Conservation (phyloP, 2,888 invertebrate genomes). For the Cryptophagus acutangulus region DNA sequence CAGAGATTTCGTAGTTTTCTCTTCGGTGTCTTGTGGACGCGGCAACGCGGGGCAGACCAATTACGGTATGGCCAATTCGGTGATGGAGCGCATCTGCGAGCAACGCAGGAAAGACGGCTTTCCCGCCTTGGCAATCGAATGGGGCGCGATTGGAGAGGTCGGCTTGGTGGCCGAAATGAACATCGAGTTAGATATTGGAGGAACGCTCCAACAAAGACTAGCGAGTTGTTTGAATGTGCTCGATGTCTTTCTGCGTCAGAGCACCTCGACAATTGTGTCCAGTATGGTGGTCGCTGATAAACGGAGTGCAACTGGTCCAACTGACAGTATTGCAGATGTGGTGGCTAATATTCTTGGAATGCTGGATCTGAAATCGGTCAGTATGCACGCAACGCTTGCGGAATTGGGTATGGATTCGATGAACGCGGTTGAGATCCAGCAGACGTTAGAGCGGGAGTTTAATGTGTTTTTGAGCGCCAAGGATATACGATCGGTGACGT, state of each 20-base stretch:
- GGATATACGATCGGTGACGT: slow-evolving; percentile 77
- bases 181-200: slow-evolving; percentile 49
- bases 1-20: slow-evolving; percentile 82
- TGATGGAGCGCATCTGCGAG: slow-evolving; percentile 86
- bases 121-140: slow-evolving; percentile 81
- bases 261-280: slow-evolving; percentile 59
- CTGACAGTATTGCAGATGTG: slow-evolving; percentile 66
- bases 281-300: slow-evolving; percentile 88
- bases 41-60: slow-evolving; percentile 90
- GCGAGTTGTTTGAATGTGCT: slow-evolving; percentile 58
- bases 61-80: slow-evolving; percentile 86
- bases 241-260: slow-evolving; percentile 66
- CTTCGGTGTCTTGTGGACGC: slow-evolving; percentile 85
- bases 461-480: slow-evolving; percentile 81
- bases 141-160: slow-evolving; percentile 91
- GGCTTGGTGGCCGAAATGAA: slow-evolving; percentile 62
- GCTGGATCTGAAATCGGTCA: slow-evolving; percentile 62
- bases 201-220: slow-evolving; percentile 65
- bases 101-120: slow-evolving; percentile 62
- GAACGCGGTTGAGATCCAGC: slow-evolving; percentile 96
- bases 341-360: slow-evolving; percentile 54
- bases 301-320: slow-evolving; percentile 56
- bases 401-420: slow-evolving; percentile 96
- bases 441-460: slow-evolving; percentile 83
- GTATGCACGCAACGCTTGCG: slow-evolving; percentile 68